Evolutionary conservation across 2,888 invertebrate genomes (phyloP), one percentile per base, ranked within the genome.

Genomic region (Eilema depressum): DNA sequence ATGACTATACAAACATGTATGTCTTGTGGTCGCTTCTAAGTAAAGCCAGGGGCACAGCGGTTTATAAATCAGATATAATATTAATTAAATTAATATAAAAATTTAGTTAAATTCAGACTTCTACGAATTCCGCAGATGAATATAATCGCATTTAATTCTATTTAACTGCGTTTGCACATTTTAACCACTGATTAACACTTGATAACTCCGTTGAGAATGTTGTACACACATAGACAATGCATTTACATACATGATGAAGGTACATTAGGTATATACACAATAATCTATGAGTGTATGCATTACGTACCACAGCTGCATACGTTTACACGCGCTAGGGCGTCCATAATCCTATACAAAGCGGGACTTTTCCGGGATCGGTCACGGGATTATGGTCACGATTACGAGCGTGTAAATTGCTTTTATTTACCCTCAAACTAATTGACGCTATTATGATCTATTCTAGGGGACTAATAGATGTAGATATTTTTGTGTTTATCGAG

Each of bases 371-470:
- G 63, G 65, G 65, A 83, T 83, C 68, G 66, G 82, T 77, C 83
- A 82, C 76, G 81, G 82, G 84, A 79, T 82, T 79, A 83, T 60
- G 70, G 60, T 25, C 66, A 53, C 71, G 71, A 81, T 82, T 79
- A 79, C 63, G 71, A 76, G 69, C 78, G 80, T 82, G 75, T 75
- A 83, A 83, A 81, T 82, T 78, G 74, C 71, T 60, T 76, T 75
- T 82, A 81, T 76, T 75, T 66, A 69, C 57, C 69, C 60, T 63
- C 56, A 41, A 17, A 53, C 23, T 67, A 63, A 69, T 70, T 63
- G 60, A 23, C 53, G 56, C 47, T 63, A 23, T 69, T 66, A 66
- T 66, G 33, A 62, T 70, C 66, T 66, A 70, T 66, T 70, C 25
- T 25, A 66, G 33, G 63, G 47, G 53, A 65, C 61, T 61, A 64